Conservation (phyloP, 1,140 invertebrate genomes). For the Panagrolaimus sp. region DNA sequence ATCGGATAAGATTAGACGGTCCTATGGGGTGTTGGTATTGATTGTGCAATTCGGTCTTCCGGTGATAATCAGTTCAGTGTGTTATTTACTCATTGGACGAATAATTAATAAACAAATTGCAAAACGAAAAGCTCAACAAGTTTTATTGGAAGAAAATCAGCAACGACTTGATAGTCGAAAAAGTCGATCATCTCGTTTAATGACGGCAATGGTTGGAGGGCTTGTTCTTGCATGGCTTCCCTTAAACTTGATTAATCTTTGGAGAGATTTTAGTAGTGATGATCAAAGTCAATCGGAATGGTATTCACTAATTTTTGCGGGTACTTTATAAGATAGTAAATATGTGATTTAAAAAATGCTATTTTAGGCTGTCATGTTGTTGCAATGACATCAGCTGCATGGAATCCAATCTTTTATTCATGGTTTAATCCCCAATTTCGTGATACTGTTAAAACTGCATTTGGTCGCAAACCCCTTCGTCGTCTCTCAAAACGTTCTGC, state of each 20-base stretch:
- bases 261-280: constrained; percentile 46
- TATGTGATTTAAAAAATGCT: background rate
- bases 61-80: constrained; percentile 52
- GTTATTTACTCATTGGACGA: constrained; percentile 50
- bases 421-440: constrained; percentile 60
- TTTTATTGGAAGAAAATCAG: constrained; percentile 51
- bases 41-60: constrained; percentile 55
- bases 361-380: constrained; percentile 61
- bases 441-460: constrained; percentile 28
- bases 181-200: constrained; percentile 48
- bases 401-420: constrained; percentile 65
- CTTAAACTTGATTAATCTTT: constrained; percentile 63
- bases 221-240: constrained; percentile 63
- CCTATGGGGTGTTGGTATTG: constrained; percentile 52
- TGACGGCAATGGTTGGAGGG: constrained; percentile 55
- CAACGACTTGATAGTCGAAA: constrained; percentile 49
- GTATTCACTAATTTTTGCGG: constrained; percentile 61
- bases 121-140: constrained; percentile 51
- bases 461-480: background rate
- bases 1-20: constrained; percentile 41
- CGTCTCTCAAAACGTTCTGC: background rate
- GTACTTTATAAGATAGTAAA: constrained; percentile 13
- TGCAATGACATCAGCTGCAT: constrained; percentile 65
- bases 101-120: constrained; percentile 48
- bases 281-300: constrained; percentile 31